Evolutionary conservation across 2,113 vertebrate genomes (phyloP).

Genomic region (Solea solea): DNA sequence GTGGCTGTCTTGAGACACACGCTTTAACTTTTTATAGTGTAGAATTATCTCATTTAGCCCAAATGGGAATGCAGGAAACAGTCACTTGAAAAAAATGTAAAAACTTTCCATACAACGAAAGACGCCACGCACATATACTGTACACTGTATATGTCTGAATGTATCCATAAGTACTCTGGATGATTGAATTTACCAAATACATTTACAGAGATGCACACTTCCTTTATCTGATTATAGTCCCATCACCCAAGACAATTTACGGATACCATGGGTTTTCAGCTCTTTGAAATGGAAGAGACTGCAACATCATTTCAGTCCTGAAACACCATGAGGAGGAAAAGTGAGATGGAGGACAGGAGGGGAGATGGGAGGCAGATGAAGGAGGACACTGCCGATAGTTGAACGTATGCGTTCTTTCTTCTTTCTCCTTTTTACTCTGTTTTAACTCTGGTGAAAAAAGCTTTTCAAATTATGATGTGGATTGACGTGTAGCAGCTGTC

Average conservation of each 20-base stretch:
- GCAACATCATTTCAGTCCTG: background rate
- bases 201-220: constrained; percentile 2
- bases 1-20: no score
- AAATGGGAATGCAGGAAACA: no score
- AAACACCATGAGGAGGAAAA: background rate
- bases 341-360: background rate
- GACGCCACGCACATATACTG: background rate
- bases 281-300: background rate
- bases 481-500: constrained; percentile 81
- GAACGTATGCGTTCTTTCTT: constrained; percentile 25
- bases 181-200: constrained; percentile 5
- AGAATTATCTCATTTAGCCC: no score
- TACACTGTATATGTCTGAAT: background rate
- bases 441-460: constrained; percentile 64
- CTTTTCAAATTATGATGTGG: constrained; percentile 83
- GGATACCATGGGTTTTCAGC: background rate
- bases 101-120: background rate
- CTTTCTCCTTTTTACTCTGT: constrained; percentile 13
- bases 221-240: constrained; percentile 3
- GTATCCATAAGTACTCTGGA: background rate
- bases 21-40: no score
- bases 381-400: constrained; percentile 27
- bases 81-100: no score
- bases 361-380: constrained; percentile 28
- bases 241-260: constrained; percentile 12